Evolutionary conservation across 2,888 invertebrate genomes (phyloP), one percentile per base, ranked within the genome.

Genomic region (Drosophila sordidula): DNA sequence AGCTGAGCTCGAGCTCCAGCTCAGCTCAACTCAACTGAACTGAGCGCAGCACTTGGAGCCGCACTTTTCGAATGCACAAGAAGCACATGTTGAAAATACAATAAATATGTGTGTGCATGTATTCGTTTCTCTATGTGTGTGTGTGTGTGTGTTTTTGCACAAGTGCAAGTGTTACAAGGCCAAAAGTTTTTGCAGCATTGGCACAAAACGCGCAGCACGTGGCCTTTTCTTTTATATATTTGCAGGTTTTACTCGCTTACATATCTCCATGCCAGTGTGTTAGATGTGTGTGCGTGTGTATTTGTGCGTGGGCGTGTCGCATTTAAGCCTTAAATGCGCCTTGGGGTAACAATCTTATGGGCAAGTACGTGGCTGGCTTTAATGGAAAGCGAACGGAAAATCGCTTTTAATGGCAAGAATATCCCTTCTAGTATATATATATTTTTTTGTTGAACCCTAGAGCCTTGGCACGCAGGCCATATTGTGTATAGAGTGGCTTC

Each of bases 101-200:
- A 83, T 80, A 88, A 86, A 82, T 77, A 25, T 55, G 38, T 14
- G 32, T 25, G 39, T 42, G 26, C 12, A 14, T 57, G 26, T 34
- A 11, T 26, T 11, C 39, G n/a, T 4, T 46, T 39, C 26, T 34
- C 16, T 45, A 4, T 67, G 22, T 14, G 16, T 34, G n/a, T 18
- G 39, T 51, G 29, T 29, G n/a, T 49, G 55, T 58, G 39, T 62
- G 58, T 58, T 65, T 59, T 51, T 32, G 57, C 34, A 38, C 67
- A 75, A 80, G 80, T 85, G 82, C 81, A 88, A 86, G 86, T 84
- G 87, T 86, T 86, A 84, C 87, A 84, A 84, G 89, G 87, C 84
- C 80, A 75, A 77, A 87, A 80, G 70, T 75, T 85, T 85, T 80
- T 80, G 86, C 80, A 82, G 83, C 80, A 87, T 65, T 82, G 80